A percentile compares a stretch with the other conserved stretches of the same genome.
These are phyloP conservation scores for Riparia riparia DNA, from an alignment of 2,113 vertebrate species.

Conservation along the genomic window DNA sequence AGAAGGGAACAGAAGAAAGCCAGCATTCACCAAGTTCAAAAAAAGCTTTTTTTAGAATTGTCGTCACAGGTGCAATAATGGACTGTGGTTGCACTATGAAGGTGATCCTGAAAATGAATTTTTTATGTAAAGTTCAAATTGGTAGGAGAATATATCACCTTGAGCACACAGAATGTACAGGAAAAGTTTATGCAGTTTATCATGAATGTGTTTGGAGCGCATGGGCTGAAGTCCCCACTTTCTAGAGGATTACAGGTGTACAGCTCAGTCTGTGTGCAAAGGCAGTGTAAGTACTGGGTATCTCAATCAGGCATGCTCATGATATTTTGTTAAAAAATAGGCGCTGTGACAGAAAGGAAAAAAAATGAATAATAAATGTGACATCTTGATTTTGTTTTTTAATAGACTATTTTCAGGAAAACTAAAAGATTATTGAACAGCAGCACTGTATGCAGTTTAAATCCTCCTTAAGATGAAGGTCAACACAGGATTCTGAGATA, in stretches of 20 bases:
- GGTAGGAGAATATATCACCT: neutral
- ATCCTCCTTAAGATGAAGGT: constrained; percentile 38
- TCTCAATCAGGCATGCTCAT: neutral
- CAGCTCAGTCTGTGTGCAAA: neutral
- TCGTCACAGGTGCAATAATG: neutral
- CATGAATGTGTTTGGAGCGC: neutral
- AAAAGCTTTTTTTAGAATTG: neutral
- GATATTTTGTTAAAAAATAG: neutral
- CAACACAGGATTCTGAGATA: neutral
- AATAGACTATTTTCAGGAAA: neutral
- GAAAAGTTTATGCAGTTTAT: neutral
- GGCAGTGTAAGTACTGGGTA: neutral
- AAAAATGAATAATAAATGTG: neutral
- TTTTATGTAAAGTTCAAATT: neutral
- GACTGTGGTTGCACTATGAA: neutral
- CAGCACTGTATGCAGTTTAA: neutral
- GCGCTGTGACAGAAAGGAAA: neutral
- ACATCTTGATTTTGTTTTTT: constrained; percentile 10
- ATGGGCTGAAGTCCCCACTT: neutral
- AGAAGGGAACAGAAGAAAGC: neutral
- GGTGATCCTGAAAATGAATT: neutral
- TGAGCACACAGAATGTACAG: neutral
- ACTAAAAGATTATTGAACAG: constrained; percentile 12
- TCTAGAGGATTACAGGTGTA: neutral
- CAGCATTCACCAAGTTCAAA: neutral